Evolutionary conservation across 2,888 invertebrate genomes (phyloP).

Genomic region (Clistopyga incitator): DNA sequence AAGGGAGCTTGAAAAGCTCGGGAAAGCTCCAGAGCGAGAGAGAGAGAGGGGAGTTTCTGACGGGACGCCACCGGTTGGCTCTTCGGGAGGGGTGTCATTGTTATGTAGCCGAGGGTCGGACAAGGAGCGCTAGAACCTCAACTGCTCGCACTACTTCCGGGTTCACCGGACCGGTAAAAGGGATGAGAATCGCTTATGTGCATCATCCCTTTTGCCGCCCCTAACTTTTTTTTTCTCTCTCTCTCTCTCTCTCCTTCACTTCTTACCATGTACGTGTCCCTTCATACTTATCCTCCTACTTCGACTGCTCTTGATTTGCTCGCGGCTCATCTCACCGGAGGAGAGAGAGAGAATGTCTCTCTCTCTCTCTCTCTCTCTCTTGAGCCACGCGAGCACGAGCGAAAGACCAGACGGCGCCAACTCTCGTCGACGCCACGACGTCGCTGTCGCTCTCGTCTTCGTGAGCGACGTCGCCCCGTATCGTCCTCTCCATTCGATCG

Average conservation of each 20-base stretch:
- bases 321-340: conserved; percentile 25
- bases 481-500: conserved; percentile 5
- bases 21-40: conserved; percentile 10
- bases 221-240: conserved; percentile 1
- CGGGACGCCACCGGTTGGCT: conserved; percentile 23
- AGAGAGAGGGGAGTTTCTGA: conserved; percentile 6
- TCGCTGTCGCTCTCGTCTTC: conserved; percentile 13
- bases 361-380: not conserved
- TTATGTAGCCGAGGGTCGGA: conserved; percentile 9
- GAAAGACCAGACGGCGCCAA: conserved; percentile 66
- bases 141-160: conserved; percentile 57
- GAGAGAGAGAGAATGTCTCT: no score
- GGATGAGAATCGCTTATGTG: conserved; percentile 43
- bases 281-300: not conserved
- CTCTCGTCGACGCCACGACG: conserved; percentile 52
- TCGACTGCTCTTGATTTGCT: conserved; percentile 5
- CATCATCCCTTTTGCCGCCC: not conserved
- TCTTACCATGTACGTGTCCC: no score
- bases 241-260: no score
- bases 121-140: conserved; percentile 24
- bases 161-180: conserved; percentile 48
- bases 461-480: conserved; percentile 31
- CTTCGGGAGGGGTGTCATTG: conserved; percentile 35
- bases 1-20: conserved; percentile 6
- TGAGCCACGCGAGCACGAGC: conserved; percentile 4